Evolutionary conservation across 2,113 vertebrate genomes (phyloP).

Genomic region (Porphyrio hochstetteri): DNA sequence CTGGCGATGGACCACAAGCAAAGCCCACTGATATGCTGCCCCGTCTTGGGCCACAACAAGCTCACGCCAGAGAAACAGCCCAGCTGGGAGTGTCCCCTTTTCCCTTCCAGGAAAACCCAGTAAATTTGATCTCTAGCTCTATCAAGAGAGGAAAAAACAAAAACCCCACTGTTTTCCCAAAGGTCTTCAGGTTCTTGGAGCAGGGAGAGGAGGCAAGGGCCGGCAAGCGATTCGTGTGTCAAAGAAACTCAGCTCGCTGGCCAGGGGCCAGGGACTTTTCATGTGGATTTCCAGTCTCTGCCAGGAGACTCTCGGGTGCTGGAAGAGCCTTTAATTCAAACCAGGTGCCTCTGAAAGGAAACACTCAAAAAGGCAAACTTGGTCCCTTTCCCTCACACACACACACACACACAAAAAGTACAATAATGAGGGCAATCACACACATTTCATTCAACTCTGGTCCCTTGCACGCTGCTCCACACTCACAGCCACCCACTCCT

Average conservation of each 20-base stretch:
- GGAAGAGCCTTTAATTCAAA: slow-evolving; percentile 74
- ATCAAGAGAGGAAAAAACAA: not conserved
- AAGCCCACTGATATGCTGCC: not conserved
- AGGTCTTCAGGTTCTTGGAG: slow-evolving; percentile 10
- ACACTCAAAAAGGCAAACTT: slow-evolving; percentile 52
- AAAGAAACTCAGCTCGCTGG: slow-evolving; percentile 55
- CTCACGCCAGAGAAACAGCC: not conserved
- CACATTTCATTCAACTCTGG: slow-evolving; percentile 1
- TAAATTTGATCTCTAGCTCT: slow-evolving; percentile 8
- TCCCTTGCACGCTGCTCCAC: not conserved
- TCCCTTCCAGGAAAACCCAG: slow-evolving; percentile 64
- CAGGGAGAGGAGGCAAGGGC: not conserved
- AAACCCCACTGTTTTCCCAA: not conserved
- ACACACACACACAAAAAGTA: not conserved
- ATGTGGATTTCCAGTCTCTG: slow-evolving; percentile 66
- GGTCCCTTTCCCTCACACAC: not conserved
- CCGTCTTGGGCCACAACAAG: not conserved
- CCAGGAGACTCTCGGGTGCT: slow-evolving; percentile 74
- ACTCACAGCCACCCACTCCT: not conserved
- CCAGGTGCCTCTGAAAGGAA: slow-evolving; percentile 72
- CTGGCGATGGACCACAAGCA: not conserved
- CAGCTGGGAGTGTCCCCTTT: not conserved
- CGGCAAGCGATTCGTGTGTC: slow-evolving; percentile 18
- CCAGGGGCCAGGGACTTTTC: slow-evolving; percentile 54
- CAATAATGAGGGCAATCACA: not conserved